Base-by-base conservation (phyloP, 2,888 invertebrate species). In the Poecilus cupreus region DNA sequence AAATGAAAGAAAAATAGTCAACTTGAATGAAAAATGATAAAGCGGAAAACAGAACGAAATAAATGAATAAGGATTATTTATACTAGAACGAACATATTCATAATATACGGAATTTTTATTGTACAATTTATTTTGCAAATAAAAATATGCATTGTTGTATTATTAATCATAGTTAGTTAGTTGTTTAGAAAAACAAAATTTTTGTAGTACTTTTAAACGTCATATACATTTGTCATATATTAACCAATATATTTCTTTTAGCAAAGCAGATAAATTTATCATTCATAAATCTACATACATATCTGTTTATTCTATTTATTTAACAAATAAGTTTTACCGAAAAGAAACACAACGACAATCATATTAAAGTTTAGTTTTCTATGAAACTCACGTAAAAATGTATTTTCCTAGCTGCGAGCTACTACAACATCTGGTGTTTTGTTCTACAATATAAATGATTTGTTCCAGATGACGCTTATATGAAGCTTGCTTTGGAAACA, bases 401-500 rank as follows among this genome's bases (percentile, higher is more conserved):
- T 32, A 32, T 32, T 32, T 32, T 32, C 32, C 3, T 26, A 26
- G n/a, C n/a, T n/a, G n/a, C n/a, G 2, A 26, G 26, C 32, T 32
- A 32, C 32, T 6, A 8, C 32, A 32, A 8, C 32, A 32, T 32
- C 32, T 32, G 18, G 20, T 54, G 10, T 11, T 20, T 11, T 22
- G 11, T 22, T 32, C 32, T 54, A 22, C 4, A 49, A 54, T 46
- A 46, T 32, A 10, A 43, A 46, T 22, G 10, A 13, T 80, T 82
- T 84, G 87, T 93, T 93, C 0, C 90, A 94, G 97, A 98, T 91
- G 98, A 97, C 89, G 92, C 94, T 87, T 97, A 96, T 91, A 95
- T 96, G 92, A 97, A 97, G 90, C 91, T 98, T 89, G 98, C 98
- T 82, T 91, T 96, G 90, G 98, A 99, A 90, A 98, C 98, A 60